Evolutionary conservation across 2,888 invertebrate genomes (phyloP), one percentile per base, ranked within the genome.

Genomic region (Sarcophaga rosellei): DNA sequence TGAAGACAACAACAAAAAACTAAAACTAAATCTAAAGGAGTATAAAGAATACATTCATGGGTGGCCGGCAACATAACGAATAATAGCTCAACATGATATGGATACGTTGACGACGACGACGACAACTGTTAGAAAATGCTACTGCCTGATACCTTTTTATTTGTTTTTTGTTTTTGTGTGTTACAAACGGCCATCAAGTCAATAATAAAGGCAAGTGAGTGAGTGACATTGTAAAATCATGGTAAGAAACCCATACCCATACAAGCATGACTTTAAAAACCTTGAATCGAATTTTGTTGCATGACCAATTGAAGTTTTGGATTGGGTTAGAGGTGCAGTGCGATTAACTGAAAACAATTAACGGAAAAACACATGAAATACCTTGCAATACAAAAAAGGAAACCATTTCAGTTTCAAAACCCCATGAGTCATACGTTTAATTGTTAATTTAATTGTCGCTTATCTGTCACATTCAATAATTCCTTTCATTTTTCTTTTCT

Each of bases 11-110:
- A 35, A 80, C 12, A 59, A 21, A 74, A 44, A 59, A 21, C 10
- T 63, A 25, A 25, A 35, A 35, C 35, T 23, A 17, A 73, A 47
- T 66, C 62, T 57, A 70, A 44, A 63, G 44, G 20, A 21, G 17
- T 44, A 78, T 77, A 82, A 69, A 70, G 61, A 84, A 79, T 75
- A 65, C 45, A 79, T 70, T 84, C 84, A 70, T 84, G 84, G 84
- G 84, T 84, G 84, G 84, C 79, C 82, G 61, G 53, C 45, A 73
- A 68, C 61, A 65, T 25, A 61, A 53, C 59, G 62, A 75, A 15
- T 66, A 78, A 57, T 20, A 77, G 63, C 81, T 62, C 77, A 68
- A 63, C 77, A 77, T 63, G 72, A 47, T 47, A 47, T 47, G 47
- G 47, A 4, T 47, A 47, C n/a, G 72, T 66, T 35, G 68, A 83